Evolutionary conservation across 2,888 invertebrate genomes (phyloP).

Genomic region (Prosapia bicincta): DNA sequence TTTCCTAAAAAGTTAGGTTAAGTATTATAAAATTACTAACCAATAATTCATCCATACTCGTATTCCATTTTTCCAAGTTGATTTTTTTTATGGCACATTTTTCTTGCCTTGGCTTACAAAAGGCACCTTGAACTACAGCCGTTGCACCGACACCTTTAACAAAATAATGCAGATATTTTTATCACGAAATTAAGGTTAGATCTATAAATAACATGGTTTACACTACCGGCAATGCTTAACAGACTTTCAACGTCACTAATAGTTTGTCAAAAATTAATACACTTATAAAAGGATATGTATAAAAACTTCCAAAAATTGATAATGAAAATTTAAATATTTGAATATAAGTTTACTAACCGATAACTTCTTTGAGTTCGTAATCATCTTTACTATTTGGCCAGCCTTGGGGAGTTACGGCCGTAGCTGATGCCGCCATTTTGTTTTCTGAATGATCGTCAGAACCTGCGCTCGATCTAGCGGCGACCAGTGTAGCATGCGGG

Average conservation of each 20-base stretch:
- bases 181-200: conserved; percentile 4
- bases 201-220: conserved; percentile 4
- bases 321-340: neutral
- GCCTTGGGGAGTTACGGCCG: conserved; percentile 45
- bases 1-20: conserved; percentile 29
- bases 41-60: conserved; percentile 96
- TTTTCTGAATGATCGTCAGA: conserved; percentile 26
- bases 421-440: conserved; percentile 35
- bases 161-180: neutral
- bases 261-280: neutral
- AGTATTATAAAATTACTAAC: conserved; percentile 59
- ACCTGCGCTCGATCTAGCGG: conserved; percentile 24
- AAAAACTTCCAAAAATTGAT: neutral
- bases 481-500: conserved; percentile 20
- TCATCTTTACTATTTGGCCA: conserved; percentile 92
- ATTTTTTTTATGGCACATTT: conserved; percentile 98
- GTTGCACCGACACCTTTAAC: conserved; percentile 88
- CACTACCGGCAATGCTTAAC: conserved; percentile 8
- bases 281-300: neutral
- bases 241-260: neutral
- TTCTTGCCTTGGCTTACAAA: conserved; percentile 85
- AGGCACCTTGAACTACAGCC: conserved; percentile 91
- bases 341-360: conserved; percentile 61
- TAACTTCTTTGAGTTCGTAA: conserved; percentile 90
- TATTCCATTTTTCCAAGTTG: conserved; percentile 99